A percentile compares a stretch with the other conserved stretches of the same genome.
phyloP scores from a whole-genome alignment of 2,113 vertebrate species.

The Hymenochirus boettgeri region DNA sequence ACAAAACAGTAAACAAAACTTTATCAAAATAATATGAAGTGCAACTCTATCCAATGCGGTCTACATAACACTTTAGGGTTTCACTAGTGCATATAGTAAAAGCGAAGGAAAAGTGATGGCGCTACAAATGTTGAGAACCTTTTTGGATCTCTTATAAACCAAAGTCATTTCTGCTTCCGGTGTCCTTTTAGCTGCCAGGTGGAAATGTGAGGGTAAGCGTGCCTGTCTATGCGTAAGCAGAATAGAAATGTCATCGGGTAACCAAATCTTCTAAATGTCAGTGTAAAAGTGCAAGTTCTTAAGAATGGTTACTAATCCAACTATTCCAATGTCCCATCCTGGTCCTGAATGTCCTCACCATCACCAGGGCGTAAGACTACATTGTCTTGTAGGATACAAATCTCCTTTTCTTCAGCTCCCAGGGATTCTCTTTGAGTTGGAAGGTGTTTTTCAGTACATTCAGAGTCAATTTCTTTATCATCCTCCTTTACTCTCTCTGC shows the following conservation, averaged over 20 bases:
- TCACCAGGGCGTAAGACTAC: not conserved
- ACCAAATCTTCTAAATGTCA: not conserved
- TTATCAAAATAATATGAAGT: conserved; percentile 37
- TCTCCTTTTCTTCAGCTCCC: not conserved
- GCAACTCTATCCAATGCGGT: conserved; percentile 35
- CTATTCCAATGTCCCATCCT: conserved; percentile 26
- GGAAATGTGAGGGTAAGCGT: not conserved
- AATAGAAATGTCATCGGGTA: not conserved
- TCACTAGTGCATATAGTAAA: conserved; percentile 23
- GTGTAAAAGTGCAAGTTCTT: conserved; percentile 8
- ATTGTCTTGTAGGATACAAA: rapidly evolving
- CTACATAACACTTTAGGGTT: conserved; percentile 18
- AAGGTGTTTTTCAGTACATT: not conserved
- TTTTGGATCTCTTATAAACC: not conserved
- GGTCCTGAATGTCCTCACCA: rapidly evolving
- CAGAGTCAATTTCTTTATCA: conserved; percentile 3
- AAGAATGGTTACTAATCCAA: not conserved
- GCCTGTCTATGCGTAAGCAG: not conserved
- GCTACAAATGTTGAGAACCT: not conserved
- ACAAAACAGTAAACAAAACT: conserved; percentile 42
- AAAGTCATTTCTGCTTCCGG: not conserved
- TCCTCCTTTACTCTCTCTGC: not conserved
- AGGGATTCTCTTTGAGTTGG: rapidly evolving
- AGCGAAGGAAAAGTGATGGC: conserved; percentile 17
- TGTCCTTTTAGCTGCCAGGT: not conserved